Conservation (phyloP, 2,797 vertebrate genomes). For the Halcyon badia region DNA sequence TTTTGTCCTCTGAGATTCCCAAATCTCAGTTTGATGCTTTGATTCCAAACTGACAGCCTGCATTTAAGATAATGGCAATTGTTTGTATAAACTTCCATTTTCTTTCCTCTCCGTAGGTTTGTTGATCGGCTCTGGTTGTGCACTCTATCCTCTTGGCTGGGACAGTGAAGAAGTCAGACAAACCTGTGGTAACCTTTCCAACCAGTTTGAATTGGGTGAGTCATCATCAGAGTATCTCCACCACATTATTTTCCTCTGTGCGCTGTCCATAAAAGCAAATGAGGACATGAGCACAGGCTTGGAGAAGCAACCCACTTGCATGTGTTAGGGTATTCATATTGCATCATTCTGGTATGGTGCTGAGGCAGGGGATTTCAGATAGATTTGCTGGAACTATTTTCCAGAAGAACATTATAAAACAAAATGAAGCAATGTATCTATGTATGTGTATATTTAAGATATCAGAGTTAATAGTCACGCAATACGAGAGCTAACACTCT, state of each 20-base stretch:
- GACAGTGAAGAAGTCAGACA: conserved; percentile 96
- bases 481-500: neutral
- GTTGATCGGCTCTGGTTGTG: conserved; percentile 95
- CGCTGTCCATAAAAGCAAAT: neutral
- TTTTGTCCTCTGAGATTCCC: neutral
- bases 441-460: neutral
- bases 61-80: neutral
- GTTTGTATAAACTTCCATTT: neutral
- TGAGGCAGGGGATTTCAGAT: neutral
- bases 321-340: neutral
- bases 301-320: neutral
- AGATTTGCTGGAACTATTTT: neutral
- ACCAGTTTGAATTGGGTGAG: conserved; percentile 95
- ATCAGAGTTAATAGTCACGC: neutral
- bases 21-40: neutral
- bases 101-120: conserved; percentile 82
- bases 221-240: neutral
- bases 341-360: neutral
- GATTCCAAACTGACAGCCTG: neutral
- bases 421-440: neutral
- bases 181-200: conserved; percentile 94
- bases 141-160: conserved; percentile 97
- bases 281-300: neutral
- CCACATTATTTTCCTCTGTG: neutral
- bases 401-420: neutral